Evolutionary conservation across 2,888 invertebrate genomes (phyloP).

Genomic region (Digitonthophagus gazella): DNA sequence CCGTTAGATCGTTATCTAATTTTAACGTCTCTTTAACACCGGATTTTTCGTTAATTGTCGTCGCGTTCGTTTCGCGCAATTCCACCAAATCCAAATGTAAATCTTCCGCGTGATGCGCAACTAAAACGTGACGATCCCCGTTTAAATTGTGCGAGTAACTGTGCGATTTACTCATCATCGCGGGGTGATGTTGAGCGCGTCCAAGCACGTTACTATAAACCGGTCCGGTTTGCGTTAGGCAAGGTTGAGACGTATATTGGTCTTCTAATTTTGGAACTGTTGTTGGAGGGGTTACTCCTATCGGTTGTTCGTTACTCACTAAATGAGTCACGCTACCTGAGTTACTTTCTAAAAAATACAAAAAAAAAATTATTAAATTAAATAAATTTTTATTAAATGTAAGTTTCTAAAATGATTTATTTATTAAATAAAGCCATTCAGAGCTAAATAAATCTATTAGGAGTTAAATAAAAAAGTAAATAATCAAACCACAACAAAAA

Average conservation of each 20-base stretch:
- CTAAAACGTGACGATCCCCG: conserved; percentile 23
- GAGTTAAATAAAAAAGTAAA: conserved; percentile 12
- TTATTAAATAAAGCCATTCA: background rate
- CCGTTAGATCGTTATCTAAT: conserved; percentile 47
- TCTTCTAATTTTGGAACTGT: conserved; percentile 40
- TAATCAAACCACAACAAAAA: no score
- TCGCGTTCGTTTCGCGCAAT: conserved; percentile 44
- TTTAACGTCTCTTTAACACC: conserved; percentile 27
- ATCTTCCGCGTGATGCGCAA: conserved; percentile 48
- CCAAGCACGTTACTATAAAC: conserved; percentile 49
- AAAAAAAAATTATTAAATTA: background rate
- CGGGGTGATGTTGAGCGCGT: conserved; percentile 19
- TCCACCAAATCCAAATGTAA: conserved; percentile 56
- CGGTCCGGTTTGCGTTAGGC: conserved; percentile 43
- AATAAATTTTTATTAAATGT: background rate
- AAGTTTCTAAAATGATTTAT: background rate
- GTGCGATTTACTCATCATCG: conserved; percentile 43
- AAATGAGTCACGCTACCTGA: conserved; percentile 66
- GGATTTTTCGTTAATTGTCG: conserved; percentile 27
- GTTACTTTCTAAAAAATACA: conserved; percentile 59
- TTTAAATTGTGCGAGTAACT: conserved; percentile 45
- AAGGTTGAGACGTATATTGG: conserved; percentile 50
- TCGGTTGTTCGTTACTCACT: conserved; percentile 63
- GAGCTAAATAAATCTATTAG: background rate
- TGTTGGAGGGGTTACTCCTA: conserved; percentile 52